These are phyloP conservation scores for Chaunax sp. DNA, from an alignment of 2,797 vertebrate species.

Conservation along the genomic window DNA sequence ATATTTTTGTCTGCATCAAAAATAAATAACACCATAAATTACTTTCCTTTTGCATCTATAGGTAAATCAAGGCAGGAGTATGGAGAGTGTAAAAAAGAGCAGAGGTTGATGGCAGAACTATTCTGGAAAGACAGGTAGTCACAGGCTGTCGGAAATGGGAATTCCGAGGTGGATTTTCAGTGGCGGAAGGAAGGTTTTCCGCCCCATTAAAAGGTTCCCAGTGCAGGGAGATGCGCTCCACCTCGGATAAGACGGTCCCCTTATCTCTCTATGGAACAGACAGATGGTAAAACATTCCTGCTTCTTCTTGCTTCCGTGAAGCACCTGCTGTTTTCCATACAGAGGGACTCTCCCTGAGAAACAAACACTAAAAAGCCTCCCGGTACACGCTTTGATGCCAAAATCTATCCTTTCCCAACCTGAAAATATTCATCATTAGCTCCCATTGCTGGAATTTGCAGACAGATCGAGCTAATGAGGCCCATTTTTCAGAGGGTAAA, in stretches of 20 bases:
- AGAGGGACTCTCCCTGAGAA: conserved; percentile 60
- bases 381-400: conserved; percentile 67
- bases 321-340: conserved; percentile 77
- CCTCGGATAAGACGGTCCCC: conserved; percentile 66
- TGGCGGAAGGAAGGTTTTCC: conserved; percentile 73
- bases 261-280: conserved; percentile 67
- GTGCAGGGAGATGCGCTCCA: conserved; percentile 68
- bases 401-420: conserved; percentile 61
- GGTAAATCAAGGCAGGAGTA: conserved; percentile 10
- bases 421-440: conserved; percentile 71
- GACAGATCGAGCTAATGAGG: conserved; percentile 72
- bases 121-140: conserved; percentile 54
- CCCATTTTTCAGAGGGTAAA: conserved; percentile 51
- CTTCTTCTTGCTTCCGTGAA: conserved; percentile 66
- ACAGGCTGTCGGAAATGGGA: conserved; percentile 59
- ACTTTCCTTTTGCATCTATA: conserved; percentile 8
- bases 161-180: conserved; percentile 62
- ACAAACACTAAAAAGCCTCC: conserved; percentile 72
- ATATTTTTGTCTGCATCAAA: conserved; percentile 54
- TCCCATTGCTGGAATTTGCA: conserved; percentile 56
- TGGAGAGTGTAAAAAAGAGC: conserved; percentile 5
- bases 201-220: conserved; percentile 75
- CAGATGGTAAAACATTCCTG: conserved; percentile 80
- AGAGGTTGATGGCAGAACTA: conserved; percentile 24
- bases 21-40: conserved; percentile 43